Base-by-base conservation (phyloP, 2,888 invertebrate species). In the Lithophane ornitopus region DNA sequence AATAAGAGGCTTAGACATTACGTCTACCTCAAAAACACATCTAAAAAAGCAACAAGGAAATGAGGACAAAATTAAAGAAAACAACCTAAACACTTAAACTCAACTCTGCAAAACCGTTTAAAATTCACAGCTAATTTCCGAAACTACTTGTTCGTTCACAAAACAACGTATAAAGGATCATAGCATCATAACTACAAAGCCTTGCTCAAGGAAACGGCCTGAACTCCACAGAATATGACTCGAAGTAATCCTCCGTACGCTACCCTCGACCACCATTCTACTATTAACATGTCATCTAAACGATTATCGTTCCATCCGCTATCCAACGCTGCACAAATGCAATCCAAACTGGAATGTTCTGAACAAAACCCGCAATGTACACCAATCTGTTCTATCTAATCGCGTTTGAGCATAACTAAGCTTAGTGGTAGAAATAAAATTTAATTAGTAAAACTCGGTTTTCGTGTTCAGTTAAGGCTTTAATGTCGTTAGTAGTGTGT, bases 381-480 rank as follows among this genome's bases (percentile, higher is more conserved):
- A 71, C 11, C 72, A 74, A 80, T 85, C 66, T 74, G 46, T 65
- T 69, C 70, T 61, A 76, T 70, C 70, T 80, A 86, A 85, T 80
- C 79, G 70, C n/a, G 59, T 87, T 85, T 68, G 49, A 69, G 69
- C 9, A 63, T 46, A 61, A 76, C 71, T 65, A 67, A 76, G 76
- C 65, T 85, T 78, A 71, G 82, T 75, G 70, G 74, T 74, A 62
- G 65, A 74, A 78, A 85, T 88, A 86, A 86, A 87, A 88, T 88
- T 68, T 82, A 84, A 87, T 88, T 85, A 84, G 78, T 70, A 69
- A 62, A 82, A 78, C 71, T 76, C 73, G 75, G 79, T 86, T 78
- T 80, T 79, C 70, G 83, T 75, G 81, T 80, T 87, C 78, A 62
- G 81, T 85, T 73, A 76, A 81, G 82, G 56, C 74, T 76, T 80